Evolutionary conservation across 2,888 invertebrate genomes (phyloP).

Genomic region (Catocala nupta): DNA sequence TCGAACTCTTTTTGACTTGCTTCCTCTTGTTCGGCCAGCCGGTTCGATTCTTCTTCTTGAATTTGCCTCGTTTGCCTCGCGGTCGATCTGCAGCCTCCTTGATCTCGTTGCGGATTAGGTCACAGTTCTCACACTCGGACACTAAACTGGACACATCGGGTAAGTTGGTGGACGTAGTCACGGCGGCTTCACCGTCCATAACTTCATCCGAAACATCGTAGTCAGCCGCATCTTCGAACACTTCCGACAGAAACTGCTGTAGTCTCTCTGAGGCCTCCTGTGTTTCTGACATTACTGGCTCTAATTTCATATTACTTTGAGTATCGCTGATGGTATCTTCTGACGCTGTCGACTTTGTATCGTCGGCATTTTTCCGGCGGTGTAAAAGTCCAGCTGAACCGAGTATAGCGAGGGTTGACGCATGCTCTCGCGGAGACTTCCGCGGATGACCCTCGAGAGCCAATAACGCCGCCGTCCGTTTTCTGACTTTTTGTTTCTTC

Average conservation of each 20-base stretch:
- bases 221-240: constrained; percentile 80
- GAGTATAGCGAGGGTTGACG: constrained; percentile 94
- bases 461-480: constrained; percentile 67
- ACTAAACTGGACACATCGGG: constrained; percentile 82
- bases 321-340: constrained; percentile 79
- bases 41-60: constrained; percentile 92
- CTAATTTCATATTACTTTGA: constrained; percentile 68
- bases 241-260: constrained; percentile 78
- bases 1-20: constrained; percentile 68
- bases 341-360: constrained; percentile 80
- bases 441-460: constrained; percentile 89
- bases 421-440: constrained; percentile 95
- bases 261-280: constrained; percentile 77
- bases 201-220: constrained; percentile 82
- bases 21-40: constrained; percentile 92
- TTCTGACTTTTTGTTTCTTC: constrained; percentile 74
- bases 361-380: constrained; percentile 80
- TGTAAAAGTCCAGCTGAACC: constrained; percentile 88
- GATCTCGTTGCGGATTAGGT: constrained; percentile 76
- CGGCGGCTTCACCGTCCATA: constrained; percentile 70
- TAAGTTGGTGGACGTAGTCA: constrained; percentile 69
- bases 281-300: constrained; percentile 67
- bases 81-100: constrained; percentile 62
- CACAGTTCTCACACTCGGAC: constrained; percentile 79
- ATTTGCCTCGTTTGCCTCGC: constrained; percentile 80